A percentile compares a stretch with the other conserved stretches of the same genome.
Conservation (phyloP, 2,888 invertebrate genomes). For the Coecobrya sp. region DNA sequence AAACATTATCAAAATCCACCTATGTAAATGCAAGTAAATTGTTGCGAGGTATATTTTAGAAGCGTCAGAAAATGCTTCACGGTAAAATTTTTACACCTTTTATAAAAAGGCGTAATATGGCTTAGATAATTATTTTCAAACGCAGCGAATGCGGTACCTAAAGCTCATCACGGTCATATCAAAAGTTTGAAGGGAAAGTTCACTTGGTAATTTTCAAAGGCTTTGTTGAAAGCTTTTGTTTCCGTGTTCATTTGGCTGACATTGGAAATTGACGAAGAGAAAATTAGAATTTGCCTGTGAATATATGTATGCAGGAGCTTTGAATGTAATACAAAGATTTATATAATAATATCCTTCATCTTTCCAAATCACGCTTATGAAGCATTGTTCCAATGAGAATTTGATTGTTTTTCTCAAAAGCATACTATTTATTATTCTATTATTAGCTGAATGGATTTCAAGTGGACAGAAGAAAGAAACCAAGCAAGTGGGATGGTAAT, state of each 20-base stretch:
- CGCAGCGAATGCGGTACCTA: not conserved
- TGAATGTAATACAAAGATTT: not conserved
- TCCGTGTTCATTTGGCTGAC: not conserved
- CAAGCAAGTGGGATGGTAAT: no score
- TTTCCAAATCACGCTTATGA: not conserved
- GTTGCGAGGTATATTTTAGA: not conserved
- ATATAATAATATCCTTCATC: not conserved
- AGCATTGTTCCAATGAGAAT: not conserved
- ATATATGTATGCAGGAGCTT: not conserved
- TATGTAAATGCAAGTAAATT: not conserved
- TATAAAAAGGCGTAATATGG: not conserved
- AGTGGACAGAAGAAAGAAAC: no score
- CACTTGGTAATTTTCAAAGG: not conserved
- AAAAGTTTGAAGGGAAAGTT: not conserved
- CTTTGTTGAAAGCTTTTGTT: not conserved
- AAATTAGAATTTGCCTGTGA: not conserved
- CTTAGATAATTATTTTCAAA: not conserved
- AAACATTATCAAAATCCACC: not conserved
- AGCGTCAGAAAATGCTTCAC: not conserved
- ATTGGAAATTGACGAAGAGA: not conserved
- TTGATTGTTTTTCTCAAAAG: not conserved
- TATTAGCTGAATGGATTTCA: not conserved
- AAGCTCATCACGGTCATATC: not conserved
- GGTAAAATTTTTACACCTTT: not conserved
- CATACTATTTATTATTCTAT: not conserved